These are phyloP conservation scores for Euschistus heros DNA, from an alignment of 1,140 invertebrate genomes.

Conservation along the genomic window DNA sequence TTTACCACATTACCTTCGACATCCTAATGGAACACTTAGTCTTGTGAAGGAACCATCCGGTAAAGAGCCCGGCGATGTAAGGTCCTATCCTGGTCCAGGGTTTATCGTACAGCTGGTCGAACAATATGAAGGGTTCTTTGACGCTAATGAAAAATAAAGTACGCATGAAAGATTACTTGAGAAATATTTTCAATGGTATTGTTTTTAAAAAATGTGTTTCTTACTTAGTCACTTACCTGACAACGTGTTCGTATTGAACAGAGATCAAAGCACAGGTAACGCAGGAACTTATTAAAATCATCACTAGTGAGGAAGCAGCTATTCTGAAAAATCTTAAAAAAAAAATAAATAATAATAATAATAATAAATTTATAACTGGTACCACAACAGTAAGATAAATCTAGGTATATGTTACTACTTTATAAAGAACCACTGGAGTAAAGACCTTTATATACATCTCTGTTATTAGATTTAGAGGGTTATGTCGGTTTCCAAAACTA, in stretches of 20 bases:
- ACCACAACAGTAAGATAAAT: no score
- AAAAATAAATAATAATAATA: not conserved
- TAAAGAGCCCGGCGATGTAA: slow-evolving; percentile 65
- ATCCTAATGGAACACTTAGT: slow-evolving; percentile 54
- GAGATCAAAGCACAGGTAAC: slow-evolving; percentile 61
- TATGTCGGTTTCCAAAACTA: no score
- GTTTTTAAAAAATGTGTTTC: no score
- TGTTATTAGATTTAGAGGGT: no score
- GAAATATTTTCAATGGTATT: slow-evolving; percentile 6
- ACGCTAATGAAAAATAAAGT: slow-evolving; percentile 36
- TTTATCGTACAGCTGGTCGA: slow-evolving; percentile 73
- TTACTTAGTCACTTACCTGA: slow-evolving; percentile 40
- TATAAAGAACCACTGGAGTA: no score
- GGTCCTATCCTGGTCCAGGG: slow-evolving; percentile 71
- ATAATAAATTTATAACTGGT: no score
- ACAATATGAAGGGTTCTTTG: slow-evolving; percentile 68
- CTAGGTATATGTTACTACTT: no score
- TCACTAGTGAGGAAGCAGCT: slow-evolving; percentile 40
- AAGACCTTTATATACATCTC: no score
- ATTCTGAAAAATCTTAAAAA: slow-evolving; percentile 44
- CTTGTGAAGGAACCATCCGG: slow-evolving; percentile 61
- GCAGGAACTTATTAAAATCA: slow-evolving; percentile 60
- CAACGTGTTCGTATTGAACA: slow-evolving; percentile 59
- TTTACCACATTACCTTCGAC: slow-evolving; percentile 38
- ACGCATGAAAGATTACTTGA: not conserved